Evolutionary conservation across 2,797 vertebrate species (phyloP), one percentile per base, ranked within the genome.

Genomic region (Lindbergichthys nudifrons): DNA sequence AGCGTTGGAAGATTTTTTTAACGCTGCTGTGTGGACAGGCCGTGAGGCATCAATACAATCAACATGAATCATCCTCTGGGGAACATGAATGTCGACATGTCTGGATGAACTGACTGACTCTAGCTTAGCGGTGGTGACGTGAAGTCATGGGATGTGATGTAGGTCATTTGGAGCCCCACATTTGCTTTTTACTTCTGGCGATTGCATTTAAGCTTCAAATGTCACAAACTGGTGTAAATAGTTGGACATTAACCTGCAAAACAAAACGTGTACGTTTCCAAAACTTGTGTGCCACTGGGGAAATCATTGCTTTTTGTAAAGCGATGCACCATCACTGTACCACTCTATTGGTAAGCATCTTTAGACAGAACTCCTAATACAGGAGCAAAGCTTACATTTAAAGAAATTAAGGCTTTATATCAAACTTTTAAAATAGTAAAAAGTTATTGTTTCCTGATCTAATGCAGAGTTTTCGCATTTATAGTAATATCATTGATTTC

Each of bases 21-120:
- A n/a, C n/a, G n/a, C n/a, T n/a, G n/a, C n/a, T n/a, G n/a, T n/a
- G n/a, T n/a, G n/a, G n/a, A n/a, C n/a, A n/a, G n/a, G n/a, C n/a
- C n/a, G n/a, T n/a, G n/a, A n/a, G 32, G 32, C 16, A 57, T 57
- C 18, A 43, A 59, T 59, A 43, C 19, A 58, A 10, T 60, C 58
- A 13, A 16, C 46, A 30, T 41, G 10, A 47, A 32, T 47, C 43
- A 62, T 62, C 42, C 30, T 15, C 12, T 15, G 18, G 21, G 36
- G 32, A 64, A 47, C 43, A 36, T 11, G 10, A 50, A 73, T 51
- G 13, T 45, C 23, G 16, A 21, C 15, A 16, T 9, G 8, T 36
- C 32, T 36, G 32, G 32, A 36, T 36, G 6, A 36, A 36, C 32
- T 9, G 8, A 36, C 32, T 9, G 32, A 36, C 32, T 36, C 8